phyloP scores from a whole-genome alignment of 2,888 invertebrate genomes.

The Junonia oenone region DNA sequence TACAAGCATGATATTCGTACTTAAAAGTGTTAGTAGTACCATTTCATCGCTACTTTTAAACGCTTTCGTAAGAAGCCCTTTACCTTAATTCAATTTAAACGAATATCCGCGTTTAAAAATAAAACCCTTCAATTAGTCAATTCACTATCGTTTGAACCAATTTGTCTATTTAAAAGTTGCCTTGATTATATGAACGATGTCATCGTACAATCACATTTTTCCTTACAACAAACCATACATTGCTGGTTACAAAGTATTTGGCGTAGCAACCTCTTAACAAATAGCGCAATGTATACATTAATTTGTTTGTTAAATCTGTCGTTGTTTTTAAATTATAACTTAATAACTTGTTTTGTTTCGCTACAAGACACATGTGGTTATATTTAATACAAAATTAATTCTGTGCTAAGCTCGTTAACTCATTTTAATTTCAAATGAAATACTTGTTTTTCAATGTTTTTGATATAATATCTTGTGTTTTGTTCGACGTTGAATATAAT shows the following conservation, averaged over 20 bases:
- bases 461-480: slow-evolving; percentile 2
- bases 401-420: slow-evolving; percentile 19
- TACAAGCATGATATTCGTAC: no score
- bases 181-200: background rate
- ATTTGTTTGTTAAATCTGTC: no score
- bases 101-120: slow-evolving; percentile 52
- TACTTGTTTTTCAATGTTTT: slow-evolving; percentile 18
- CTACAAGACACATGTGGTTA: slow-evolving; percentile 16
- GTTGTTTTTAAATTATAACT: background rate
- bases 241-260: background rate
- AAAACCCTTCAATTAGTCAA: slow-evolving; percentile 56
- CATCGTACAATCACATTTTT: background rate
- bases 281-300: background rate
- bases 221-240: background rate
- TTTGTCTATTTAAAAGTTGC: slow-evolving; percentile 30
- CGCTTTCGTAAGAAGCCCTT: background rate
- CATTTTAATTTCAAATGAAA: slow-evolving; percentile 25
- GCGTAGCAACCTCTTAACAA: background rate
- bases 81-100: slow-evolving; percentile 30
- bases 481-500: background rate
- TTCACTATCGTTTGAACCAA: slow-evolving; percentile 48
- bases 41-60: background rate
- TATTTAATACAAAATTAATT: slow-evolving; percentile 26
- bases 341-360: slow-evolving; percentile 6
- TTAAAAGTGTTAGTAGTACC: no score